These are phyloP conservation scores for Rhagologus leucostigma DNA, from an alignment of 2,113 vertebrate species.

Conservation along the genomic window DNA sequence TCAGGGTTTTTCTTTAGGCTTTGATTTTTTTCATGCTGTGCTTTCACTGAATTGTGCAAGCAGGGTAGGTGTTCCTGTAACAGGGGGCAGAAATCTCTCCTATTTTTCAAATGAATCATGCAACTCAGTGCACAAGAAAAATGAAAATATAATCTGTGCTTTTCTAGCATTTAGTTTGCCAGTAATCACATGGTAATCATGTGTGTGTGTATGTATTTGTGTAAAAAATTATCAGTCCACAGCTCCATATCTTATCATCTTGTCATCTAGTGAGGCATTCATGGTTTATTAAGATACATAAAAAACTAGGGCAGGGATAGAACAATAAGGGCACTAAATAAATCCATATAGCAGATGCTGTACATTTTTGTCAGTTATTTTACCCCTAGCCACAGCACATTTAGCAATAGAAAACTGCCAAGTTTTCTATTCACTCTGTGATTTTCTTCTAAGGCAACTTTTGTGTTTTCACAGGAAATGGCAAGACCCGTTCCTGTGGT, in stretches of 20 bases:
- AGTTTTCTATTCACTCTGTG: not conserved
- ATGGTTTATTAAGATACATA: not conserved
- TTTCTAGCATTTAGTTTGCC: not conserved
- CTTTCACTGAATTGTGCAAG: not conserved
- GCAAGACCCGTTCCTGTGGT: slow-evolving; percentile 40
- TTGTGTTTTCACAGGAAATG: slow-evolving; percentile 57
- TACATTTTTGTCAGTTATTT: not conserved
- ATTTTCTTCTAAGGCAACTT: not conserved
- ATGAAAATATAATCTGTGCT: not conserved
- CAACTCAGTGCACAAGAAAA: not conserved
- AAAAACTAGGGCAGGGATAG: not conserved
- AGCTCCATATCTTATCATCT: not conserved
- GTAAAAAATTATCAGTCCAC: not conserved
- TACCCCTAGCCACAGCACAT: not conserved
- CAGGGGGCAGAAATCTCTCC: not conserved
- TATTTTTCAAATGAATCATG: not conserved
- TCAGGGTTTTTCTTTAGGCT: not conserved
- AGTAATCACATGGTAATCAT: not conserved
- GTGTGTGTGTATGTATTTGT: not conserved
- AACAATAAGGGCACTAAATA: not conserved
- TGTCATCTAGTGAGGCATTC: not conserved
- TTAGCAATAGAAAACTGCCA: not conserved
- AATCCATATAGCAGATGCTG: not conserved
- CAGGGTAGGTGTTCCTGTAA: not conserved
- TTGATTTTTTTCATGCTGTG: not conserved